Conservation (phyloP, 2,888 invertebrate genomes). For the Capitulum mitella region DNA sequence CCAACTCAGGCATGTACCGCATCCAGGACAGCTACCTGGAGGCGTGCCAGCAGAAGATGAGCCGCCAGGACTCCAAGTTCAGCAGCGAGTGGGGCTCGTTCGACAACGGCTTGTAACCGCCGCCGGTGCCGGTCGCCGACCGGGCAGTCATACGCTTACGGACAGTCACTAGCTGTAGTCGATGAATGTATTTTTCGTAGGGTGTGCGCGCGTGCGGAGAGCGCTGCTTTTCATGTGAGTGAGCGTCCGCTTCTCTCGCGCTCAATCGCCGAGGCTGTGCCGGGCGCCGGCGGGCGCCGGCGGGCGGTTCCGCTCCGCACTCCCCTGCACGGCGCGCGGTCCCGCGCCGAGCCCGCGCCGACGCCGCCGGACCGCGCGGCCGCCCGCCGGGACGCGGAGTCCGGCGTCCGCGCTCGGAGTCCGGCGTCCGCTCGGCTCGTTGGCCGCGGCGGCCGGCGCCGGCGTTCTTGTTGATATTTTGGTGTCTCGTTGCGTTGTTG, state of each 20-base stretch:
- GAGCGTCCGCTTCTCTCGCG: too few species aligned
- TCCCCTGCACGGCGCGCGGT: too few species aligned
- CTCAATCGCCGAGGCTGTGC: too few species aligned
- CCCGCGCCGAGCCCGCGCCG: too few species aligned
- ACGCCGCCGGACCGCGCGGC: too few species aligned
- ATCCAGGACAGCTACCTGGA: slow-evolving; percentile 80
- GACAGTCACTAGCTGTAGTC: slow-evolving; percentile 2
- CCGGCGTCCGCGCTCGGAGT: too few species aligned
- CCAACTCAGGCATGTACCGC: slow-evolving; percentile 84
- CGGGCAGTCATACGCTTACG: neutral
- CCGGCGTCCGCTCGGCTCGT: too few species aligned
- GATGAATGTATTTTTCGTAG: neutral
- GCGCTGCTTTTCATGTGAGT: neutral
- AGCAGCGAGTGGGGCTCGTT: slow-evolving; percentile 75
- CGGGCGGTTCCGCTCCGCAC: too few species aligned
- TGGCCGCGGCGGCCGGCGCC: too few species aligned
- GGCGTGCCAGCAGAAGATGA: slow-evolving; percentile 75
- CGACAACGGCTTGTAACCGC: slow-evolving; percentile 53
- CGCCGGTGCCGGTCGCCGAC: slow-evolving; percentile 46
- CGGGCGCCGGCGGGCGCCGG: neutral
- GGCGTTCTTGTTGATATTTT: too few species aligned
- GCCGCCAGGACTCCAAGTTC: slow-evolving; percentile 79
- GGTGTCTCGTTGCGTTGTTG: too few species aligned
- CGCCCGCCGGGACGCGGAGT: too few species aligned
- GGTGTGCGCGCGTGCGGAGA: neutral